phyloP scores from a whole-genome alignment of 2,797 vertebrate genomes.

The Bryconaethiops microstoma region DNA sequence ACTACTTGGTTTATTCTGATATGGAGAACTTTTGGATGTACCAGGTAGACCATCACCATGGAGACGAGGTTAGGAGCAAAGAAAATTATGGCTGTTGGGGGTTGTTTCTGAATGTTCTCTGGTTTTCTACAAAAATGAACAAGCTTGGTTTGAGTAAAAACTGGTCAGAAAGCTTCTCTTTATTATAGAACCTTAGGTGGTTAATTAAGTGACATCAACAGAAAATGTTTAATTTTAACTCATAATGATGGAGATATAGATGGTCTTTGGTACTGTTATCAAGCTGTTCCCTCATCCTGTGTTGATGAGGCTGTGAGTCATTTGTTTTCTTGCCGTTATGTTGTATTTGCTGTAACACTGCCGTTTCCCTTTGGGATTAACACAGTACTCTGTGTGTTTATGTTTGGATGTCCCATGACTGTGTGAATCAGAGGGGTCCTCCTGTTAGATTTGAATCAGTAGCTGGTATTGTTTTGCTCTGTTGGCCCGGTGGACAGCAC shows the following conservation, averaged over 20 bases:
- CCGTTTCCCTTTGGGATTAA: too few species aligned
- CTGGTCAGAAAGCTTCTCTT: neutral
- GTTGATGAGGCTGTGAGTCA: constrained; percentile 12
- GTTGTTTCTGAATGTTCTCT: neutral
- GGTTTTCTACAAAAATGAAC: too few species aligned
- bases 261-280: neutral
- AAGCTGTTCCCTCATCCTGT: neutral
- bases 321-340: constrained; percentile 13
- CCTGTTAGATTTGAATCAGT: constrained; percentile 1
- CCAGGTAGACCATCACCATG: constrained; percentile 72
- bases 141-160: too few species aligned
- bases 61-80: constrained; percentile 72
- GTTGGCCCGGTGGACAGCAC: neutral
- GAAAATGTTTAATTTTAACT: neutral
- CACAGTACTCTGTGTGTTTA: too few species aligned
- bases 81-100: neutral
- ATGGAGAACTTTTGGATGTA: constrained; percentile 90
- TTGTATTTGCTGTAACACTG: neutral
- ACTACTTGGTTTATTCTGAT: constrained; percentile 16
- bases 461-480: neutral
- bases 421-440: neutral
- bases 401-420: neutral
- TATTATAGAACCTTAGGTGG: neutral
- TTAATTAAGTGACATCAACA: neutral
- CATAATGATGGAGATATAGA: neutral